Evolutionary conservation across 2,888 invertebrate species (phyloP).

Genomic region (Tachystola acroxantha): DNA sequence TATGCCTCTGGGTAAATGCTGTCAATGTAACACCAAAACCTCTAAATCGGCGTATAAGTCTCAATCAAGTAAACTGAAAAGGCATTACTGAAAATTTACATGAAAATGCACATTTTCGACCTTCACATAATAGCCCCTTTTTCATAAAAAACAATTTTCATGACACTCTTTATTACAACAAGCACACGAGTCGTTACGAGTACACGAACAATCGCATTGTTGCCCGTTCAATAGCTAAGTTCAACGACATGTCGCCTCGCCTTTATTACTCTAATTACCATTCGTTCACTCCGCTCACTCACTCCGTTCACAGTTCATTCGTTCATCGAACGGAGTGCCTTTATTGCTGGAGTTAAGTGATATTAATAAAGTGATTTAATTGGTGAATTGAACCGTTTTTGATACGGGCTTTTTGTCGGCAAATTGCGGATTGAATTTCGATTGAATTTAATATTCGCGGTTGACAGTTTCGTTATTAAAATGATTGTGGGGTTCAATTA

Average conservation of each 20-base stretch:
- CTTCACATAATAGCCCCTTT: not conserved
- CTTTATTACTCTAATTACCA: constrained; percentile 14
- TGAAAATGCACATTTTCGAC: not conserved
- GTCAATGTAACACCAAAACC: too few species aligned
- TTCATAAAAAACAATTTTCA: too few species aligned
- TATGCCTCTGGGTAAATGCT: too few species aligned
- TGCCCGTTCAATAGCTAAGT: constrained; percentile 2
- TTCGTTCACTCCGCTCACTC: constrained; percentile 8
- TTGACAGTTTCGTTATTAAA: not conserved
- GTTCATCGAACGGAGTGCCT: constrained; percentile 3
- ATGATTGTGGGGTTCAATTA: not conserved
- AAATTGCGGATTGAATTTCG: not conserved
- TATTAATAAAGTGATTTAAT: constrained; percentile 11
- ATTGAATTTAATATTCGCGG: not conserved
- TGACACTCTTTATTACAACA: not conserved
- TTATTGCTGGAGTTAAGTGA: constrained; percentile 9
- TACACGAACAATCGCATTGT: constrained; percentile 4
- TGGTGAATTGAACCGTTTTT: constrained; percentile 2
- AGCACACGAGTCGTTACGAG: not conserved
- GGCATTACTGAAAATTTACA: too few species aligned
- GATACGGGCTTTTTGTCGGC: not conserved
- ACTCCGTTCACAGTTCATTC: constrained; percentile 3
- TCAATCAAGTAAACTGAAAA: too few species aligned
- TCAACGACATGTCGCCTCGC: constrained; percentile 11
- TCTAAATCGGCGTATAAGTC: too few species aligned